Percentiles rank a stretch among this genome's conserved stretches.
Evolutionary conservation across 2,797 vertebrate species (phyloP).

Genomic region (Arrhamphus sclerolepis): DNA sequence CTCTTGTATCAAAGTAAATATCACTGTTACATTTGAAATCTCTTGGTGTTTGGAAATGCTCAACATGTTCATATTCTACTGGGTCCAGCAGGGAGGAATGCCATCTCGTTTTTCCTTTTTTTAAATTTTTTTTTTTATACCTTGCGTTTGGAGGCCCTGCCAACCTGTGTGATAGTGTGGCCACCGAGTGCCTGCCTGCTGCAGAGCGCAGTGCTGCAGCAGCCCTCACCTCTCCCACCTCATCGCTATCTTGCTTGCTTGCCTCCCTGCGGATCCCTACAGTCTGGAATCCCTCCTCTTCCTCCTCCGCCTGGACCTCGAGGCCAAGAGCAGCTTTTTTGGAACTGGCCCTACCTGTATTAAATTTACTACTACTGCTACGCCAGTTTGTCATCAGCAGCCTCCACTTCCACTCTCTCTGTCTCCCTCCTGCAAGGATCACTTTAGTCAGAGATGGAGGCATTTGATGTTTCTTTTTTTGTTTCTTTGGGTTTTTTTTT

Average conservation of each 20-base stretch:
- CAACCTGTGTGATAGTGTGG: conserved; percentile 81
- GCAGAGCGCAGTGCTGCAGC: conserved; percentile 73
- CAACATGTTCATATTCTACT: conserved; percentile 52
- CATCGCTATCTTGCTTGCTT: conserved; percentile 22
- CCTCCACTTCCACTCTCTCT: conserved; percentile 63
- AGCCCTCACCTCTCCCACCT: conserved; percentile 49
- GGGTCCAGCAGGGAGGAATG: conserved; percentile 67
- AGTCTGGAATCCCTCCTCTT: conserved; percentile 62
- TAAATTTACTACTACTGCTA: conserved; percentile 76
- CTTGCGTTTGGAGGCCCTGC: conserved; percentile 69
- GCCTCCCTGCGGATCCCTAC: conserved; percentile 65
- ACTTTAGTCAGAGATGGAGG: conserved; percentile 80
- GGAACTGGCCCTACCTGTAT: conserved; percentile 77
- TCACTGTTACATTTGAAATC: conserved; percentile 82
- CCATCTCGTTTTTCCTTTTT: conserved; percentile 33
- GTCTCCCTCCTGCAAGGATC: conserved; percentile 79
- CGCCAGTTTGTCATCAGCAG: conserved; percentile 77
- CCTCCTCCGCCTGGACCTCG: conserved; percentile 44
- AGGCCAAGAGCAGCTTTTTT: conserved; percentile 74
- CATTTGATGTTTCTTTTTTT: conserved; percentile 47
- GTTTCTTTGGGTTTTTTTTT: too few species aligned
- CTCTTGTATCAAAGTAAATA: conserved; percentile 77
- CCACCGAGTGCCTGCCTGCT: conserved; percentile 86
- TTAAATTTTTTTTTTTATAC: conserved; percentile 24
- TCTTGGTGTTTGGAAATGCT: conserved; percentile 75